Evolutionary conservation across 2,113 vertebrate genomes (phyloP), one percentile per base, ranked within the genome.

Genomic region (Hyperopisus bebe): DNA sequence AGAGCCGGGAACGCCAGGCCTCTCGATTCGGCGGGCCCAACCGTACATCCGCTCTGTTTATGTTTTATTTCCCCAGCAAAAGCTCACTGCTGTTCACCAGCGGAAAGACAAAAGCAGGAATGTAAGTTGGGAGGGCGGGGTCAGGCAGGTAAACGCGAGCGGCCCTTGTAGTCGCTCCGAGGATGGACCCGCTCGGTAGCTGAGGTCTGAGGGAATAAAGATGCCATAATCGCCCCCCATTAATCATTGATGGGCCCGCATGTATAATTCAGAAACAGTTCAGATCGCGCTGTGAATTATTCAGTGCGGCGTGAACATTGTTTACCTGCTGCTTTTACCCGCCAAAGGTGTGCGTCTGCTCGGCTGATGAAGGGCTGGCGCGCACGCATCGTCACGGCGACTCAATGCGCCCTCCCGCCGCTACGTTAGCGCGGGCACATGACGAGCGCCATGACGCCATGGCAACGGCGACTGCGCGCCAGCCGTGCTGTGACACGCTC

Each of bases 231-330:
- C 90, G 82, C n/a, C 44, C 66, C 51, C n/a, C n/a, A 47, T 90
- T 88, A 90, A 90, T 90, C 86, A 90, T 90, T 88, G 39, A 90
- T 90, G 77, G 85, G 42, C 86, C 51, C 42, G 6, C 44, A 90
- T 90, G 50, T 88, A 90, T 90, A 90, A 90, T 90, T 82, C 55
- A 90, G 46, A 44, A 83, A 62, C 86, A 24, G 74, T 80, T 42
- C 74, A 80, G 74, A 42, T 80, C 74, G 15, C 35, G 42, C n/a
- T 11, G 86, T 90, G 74, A 82, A 90, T 90, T 88, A 90, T 90
- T 88, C 77, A 90, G 53, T 6, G 27, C 39, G 48, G 46, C 58
- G 9, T 88, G 90, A 88, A 88, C 90, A 88, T 90, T 90, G 90
- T 90, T 90, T 90, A 88, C 70, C 88, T 74, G 70, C 35, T 35